Evolutionary conservation across 37 sponge, comb jelly and placozoan species (phyloP), one percentile per base, ranked within the genome.

Genomic region (Beroe forskalii): DNA sequence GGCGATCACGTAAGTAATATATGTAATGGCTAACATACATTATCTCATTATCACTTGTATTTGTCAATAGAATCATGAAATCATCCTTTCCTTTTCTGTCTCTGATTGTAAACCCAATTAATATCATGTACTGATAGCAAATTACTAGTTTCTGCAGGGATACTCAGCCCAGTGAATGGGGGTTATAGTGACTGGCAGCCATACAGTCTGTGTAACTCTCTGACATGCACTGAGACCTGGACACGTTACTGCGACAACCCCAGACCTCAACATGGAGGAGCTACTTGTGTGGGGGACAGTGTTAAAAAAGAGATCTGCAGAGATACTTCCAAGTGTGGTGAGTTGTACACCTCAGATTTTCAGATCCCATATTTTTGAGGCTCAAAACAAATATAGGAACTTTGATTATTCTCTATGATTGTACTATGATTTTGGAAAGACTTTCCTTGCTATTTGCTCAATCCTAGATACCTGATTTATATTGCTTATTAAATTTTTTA

Each of bases 281-380:
- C 28, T 30, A 72, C 75, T 3, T 72, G 75, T 33, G 75, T 72
- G 9, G 75, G 75, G 30, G 36, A 35, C 19, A 38, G 40, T 20
- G 31, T 72, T 39, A 32, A 37, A 39, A 72, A 72, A 32, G 75
- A 72, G 39, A 32, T 36, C 6, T 72, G 75, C 35, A 3, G 75
- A 30, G 75, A 72, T 32, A 39, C 4, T 32, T 72, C 75, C 66
- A 63, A 63, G 25, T 63, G 66, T 63, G 66, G 66, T 63, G 66
- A 63, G 66, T 63, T 28, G 66, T 28, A 63, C n/a, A n/a, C n/a
- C n/a, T n/a, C n/a, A n/a, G n/a, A n/a, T n/a, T n/a, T n/a, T n/a
- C n/a, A n/a, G n/a, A n/a, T n/a, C n/a, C n/a, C 17, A 55, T 55
- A 17, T 55, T 9, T 55, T 55, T 55, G 60, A 20, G 17, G 17